Conservation (phyloP, 2,113 vertebrate species). For the Pavo muticus region DNA sequence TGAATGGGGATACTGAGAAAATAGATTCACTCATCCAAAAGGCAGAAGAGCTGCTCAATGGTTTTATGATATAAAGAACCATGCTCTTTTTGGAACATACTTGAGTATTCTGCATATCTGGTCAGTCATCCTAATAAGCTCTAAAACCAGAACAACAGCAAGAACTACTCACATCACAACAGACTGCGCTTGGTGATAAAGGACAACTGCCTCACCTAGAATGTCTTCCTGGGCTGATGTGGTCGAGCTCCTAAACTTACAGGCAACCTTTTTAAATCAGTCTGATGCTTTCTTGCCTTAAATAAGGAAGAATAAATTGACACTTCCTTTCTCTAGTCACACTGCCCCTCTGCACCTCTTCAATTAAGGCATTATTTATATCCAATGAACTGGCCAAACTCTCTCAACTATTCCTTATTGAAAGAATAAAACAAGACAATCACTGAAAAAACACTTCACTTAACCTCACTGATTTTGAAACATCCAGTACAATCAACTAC, state of each 20-base stretch:
- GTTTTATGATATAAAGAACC: neutral
- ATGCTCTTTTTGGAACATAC: neutral
- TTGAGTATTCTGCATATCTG: neutral
- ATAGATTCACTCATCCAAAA: neutral
- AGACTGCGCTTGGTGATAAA: neutral
- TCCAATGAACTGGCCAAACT: neutral
- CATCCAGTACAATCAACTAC: neutral
- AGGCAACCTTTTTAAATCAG: neutral
- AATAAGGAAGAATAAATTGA: neutral
- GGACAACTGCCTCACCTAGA: neutral
- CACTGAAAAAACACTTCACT: neutral
- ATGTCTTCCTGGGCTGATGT: neutral
- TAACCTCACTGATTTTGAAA: neutral
- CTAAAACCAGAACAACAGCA: neutral
- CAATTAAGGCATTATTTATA: neutral
- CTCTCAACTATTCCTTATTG: neutral
- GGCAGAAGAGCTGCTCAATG: neutral
- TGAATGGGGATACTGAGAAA: neutral
- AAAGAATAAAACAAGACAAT: neutral
- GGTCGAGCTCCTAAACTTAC: neutral
- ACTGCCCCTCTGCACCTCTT: neutral
- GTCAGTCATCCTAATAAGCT: neutral
- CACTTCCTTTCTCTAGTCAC: neutral
- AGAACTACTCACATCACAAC: neutral
- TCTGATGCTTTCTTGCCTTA: neutral